phyloP scores from a whole-genome alignment of 1,140 invertebrate genomes.

The Dendroctonus ponderosae region DNA sequence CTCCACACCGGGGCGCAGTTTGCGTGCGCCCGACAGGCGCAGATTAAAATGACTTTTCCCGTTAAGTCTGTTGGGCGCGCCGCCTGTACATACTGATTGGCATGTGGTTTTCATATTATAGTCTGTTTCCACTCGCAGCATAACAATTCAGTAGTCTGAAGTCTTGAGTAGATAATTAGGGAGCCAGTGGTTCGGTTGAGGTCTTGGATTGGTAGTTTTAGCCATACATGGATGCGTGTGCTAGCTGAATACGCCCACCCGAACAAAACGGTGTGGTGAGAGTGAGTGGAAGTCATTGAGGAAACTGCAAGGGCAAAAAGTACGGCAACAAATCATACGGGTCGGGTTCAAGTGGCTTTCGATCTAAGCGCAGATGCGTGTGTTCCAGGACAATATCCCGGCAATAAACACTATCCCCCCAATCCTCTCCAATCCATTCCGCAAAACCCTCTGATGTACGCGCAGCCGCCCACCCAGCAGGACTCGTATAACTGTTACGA shows the following conservation, averaged over 20 bases:
- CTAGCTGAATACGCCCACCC: too few relatives aligned
- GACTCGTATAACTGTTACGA: slow-evolving; percentile 60
- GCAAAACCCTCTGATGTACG: slow-evolving; percentile 22
- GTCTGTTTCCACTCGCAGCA: not conserved
- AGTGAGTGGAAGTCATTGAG: slow-evolving; percentile 14
- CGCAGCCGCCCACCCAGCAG: slow-evolving; percentile 31
- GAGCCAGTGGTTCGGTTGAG: slow-evolving; percentile 22
- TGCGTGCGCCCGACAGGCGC: too few relatives aligned
- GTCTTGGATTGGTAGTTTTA: slow-evolving; percentile 28
- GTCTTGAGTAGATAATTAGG: too few relatives aligned
- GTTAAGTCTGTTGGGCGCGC: too few relatives aligned
- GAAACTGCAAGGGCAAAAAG: slow-evolving; percentile 25
- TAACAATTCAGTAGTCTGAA: slow-evolving; percentile 1
- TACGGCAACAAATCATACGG: not conserved
- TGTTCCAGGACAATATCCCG: slow-evolving; percentile 50
- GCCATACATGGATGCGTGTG: not conserved
- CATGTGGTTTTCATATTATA: slow-evolving; percentile 16
- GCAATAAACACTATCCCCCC: slow-evolving; percentile 50
- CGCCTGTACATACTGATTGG: not conserved
- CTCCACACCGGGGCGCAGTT: too few relatives aligned
- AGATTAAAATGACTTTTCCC: too few relatives aligned
- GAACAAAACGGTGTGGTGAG: too few relatives aligned
- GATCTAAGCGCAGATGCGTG: slow-evolving; percentile 9
- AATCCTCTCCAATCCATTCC: slow-evolving; percentile 43
- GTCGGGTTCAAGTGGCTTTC: too few relatives aligned